Base-by-base conservation (phyloP, 2,888 invertebrate species). In the Melitaea athalia region DNA sequence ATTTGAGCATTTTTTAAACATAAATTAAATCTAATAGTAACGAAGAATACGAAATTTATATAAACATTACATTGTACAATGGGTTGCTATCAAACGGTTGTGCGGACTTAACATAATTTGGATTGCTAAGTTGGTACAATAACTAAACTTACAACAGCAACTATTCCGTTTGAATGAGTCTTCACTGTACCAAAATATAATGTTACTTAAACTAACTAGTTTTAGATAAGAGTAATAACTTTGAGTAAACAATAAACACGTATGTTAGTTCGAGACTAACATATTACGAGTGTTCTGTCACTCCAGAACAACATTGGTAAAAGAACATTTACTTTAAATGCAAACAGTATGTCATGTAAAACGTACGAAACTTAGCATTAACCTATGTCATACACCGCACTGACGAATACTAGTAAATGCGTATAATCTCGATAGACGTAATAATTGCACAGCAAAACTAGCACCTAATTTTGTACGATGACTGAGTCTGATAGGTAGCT, bases 341-440 rank as follows among this genome's bases (percentile, higher is more conserved):
- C 38, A 57, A 42, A 57, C 15, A 15, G 17, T 10, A 57, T 15
- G 6, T 15, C 38, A 10, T 42, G 15, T 57, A n/a, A 24, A 53
- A 53, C 14, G 38, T 15, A 38, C 38, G 1, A 57, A 42, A 12
- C 59, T 59, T 49, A 12, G 59, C 50, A 64, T 62, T 63, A 31
- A 53, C 61, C 24, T 47, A 60, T 31, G 7, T 38, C 3, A 33
- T 33, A 47, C 45, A 60, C 17, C 38, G 17, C 15, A 53, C 53
- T 38, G 50, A 14, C n/a, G n/a, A n/a, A 17, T 38, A 47, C 15
- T 45, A 42, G 60, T 70, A 73, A 76, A 76, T 75, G 72, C 75
- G 47, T 69, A 66, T 73, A 75, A 75, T 77, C 72, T 75, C 74
- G 71, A 63, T 50, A 63, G 14, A 49, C 12, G 11, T 50, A 0